Percentiles rank a stretch among this genome's conserved stretches.
These are phyloP conservation scores for Himalopsyche japonica DNA, from an alignment of 2,888 invertebrate genomes.

Conservation along the genomic window DNA sequence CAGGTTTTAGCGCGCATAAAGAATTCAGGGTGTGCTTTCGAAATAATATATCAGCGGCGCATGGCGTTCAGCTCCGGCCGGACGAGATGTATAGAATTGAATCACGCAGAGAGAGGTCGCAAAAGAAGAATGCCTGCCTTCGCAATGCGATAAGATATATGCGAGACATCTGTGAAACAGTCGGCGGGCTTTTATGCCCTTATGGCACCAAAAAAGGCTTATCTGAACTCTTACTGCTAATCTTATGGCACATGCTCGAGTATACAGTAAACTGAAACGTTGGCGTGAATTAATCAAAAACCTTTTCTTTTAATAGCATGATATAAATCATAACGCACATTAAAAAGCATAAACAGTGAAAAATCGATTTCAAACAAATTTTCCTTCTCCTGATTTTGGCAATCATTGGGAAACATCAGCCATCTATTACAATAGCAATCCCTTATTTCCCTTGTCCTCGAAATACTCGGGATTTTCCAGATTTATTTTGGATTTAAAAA, in stretches of 20 bases:
- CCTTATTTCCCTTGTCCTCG: no score
- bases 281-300: no score
- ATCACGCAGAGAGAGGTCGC: not conserved
- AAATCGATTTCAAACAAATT: no score
- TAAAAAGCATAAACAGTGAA: no score
- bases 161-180: not conserved
- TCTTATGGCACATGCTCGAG: not conserved
- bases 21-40: constrained; percentile 18
- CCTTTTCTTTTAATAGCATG: no score
- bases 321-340: no score
- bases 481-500: no score
- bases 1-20: constrained; percentile 15
- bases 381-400: no score
- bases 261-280: no score
- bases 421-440: no score
- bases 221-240: not conserved
- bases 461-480: no score
- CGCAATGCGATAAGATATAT: not conserved
- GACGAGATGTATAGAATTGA: not conserved
- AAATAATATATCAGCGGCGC: constrained; percentile 17
- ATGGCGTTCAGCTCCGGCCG: not conserved
- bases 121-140: not conserved
- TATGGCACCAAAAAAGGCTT: not conserved
- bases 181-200: not conserved
- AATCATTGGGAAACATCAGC: no score